Evolutionary conservation across 1,140 invertebrate species (phyloP).

Genomic region (Hermetia illucens): DNA sequence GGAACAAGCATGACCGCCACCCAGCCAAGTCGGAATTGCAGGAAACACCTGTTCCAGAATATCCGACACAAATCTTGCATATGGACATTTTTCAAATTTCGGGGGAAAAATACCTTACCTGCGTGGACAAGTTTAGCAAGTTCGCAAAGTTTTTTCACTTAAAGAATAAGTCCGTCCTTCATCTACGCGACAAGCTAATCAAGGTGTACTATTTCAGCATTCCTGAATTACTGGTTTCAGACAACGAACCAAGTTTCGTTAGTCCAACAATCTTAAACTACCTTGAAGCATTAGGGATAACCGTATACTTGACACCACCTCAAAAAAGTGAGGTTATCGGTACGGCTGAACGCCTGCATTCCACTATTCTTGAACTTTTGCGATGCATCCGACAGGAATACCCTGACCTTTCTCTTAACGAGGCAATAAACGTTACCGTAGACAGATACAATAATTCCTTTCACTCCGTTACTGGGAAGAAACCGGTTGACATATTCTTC

Average conservation of each 20-base stretch:
- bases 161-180: constrained; percentile 1
- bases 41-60: constrained; percentile 5
- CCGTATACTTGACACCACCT: constrained; percentile 2
- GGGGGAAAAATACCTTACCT: constrained; percentile 4
- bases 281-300: background rate
- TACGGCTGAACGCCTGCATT: constrained; percentile 4
- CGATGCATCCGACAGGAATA: constrained; percentile 4
- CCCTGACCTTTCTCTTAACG: background rate
- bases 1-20: constrained; percentile 7
- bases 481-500: background rate
- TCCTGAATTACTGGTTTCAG: background rate
- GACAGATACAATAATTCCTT: constrained; percentile 3
- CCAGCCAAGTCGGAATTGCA: constrained; percentile 2
- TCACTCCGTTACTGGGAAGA: background rate
- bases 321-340: constrained; percentile 6
- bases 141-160: constrained; percentile 7
- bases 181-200: constrained; percentile 3
- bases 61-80: constrained; percentile 5
- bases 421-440: constrained; percentile 1
- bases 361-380: constrained; percentile 6
- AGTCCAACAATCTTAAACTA: constrained; percentile 1
- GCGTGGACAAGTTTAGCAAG: constrained; percentile 8
- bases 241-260: constrained; percentile 5
- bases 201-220: background rate
- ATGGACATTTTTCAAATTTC: constrained; percentile 2